Conservation (phyloP, 2,888 invertebrate genomes). For the Leucophora obtusa region DNA sequence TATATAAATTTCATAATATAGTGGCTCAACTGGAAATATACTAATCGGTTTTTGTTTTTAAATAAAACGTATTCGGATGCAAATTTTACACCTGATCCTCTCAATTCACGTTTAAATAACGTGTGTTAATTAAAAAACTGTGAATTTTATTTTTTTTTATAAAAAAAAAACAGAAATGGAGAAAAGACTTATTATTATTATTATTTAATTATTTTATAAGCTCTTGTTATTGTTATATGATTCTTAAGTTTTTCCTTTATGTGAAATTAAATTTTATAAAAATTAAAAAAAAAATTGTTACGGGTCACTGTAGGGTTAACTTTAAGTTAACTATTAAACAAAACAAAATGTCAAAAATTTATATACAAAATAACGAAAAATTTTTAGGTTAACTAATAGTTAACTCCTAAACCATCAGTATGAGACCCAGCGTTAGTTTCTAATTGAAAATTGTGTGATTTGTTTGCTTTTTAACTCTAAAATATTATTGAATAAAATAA, state of each 20-base stretch:
- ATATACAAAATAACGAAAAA: too few relatives aligned
- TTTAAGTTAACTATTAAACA: too few relatives aligned
- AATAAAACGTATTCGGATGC: not conserved
- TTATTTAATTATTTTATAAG: conserved; percentile 48
- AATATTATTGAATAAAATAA: conserved; percentile 19
- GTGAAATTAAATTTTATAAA: conserved; percentile 20
- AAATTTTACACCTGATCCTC: not conserved
- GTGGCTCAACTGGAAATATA: not conserved
- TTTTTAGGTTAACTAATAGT: too few relatives aligned
- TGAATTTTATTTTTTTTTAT: conserved; percentile 35
- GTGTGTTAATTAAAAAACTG: conserved; percentile 25
- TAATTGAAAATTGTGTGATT: conserved; percentile 32
- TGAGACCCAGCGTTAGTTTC: too few relatives aligned
- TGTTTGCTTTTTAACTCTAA: conserved; percentile 30
- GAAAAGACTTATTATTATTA: conserved; percentile 61
- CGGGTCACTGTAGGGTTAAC: too few relatives aligned
- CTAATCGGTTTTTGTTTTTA: not conserved
- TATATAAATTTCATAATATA: not conserved
- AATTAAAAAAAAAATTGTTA: not conserved
- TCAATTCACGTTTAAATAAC: conserved; percentile 37
- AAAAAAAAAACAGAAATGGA: conserved; percentile 46
- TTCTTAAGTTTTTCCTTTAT: conserved; percentile 35
- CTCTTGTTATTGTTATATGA: conserved; percentile 50
- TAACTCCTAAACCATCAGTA: too few relatives aligned
- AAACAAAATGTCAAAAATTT: too few relatives aligned